These are phyloP conservation scores for Branchinecta lindahli DNA, from an alignment of 1,140 invertebrate species.

Conservation along the genomic window DNA sequence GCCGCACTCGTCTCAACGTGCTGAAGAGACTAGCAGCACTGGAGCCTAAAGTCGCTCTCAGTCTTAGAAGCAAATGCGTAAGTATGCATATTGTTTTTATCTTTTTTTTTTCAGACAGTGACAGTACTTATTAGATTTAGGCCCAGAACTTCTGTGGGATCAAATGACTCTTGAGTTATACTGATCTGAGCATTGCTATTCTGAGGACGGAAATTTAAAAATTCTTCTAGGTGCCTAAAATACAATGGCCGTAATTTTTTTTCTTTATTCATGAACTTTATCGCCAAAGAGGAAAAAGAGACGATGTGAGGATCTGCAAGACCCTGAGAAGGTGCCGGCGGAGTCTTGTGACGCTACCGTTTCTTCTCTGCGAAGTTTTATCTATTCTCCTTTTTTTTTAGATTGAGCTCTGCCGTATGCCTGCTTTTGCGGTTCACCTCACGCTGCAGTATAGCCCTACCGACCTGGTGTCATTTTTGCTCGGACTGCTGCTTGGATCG, in stretches of 20 bases:
- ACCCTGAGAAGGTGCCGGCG: too few species aligned
- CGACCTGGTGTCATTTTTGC: constrained; percentile 66
- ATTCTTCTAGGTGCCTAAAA: too few species aligned
- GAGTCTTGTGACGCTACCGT: too few species aligned
- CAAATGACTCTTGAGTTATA: too few species aligned
- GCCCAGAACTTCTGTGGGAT: too few species aligned
- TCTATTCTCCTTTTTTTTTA: constrained; percentile 24
- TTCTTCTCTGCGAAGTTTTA: neutral
- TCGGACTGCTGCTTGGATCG: constrained; percentile 72
- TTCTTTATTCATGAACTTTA: too few species aligned
- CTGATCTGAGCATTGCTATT: too few species aligned
- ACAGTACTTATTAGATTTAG: too few species aligned
- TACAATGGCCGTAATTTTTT: too few species aligned
- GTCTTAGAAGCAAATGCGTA: constrained; percentile 62
- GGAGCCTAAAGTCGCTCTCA: constrained; percentile 69
- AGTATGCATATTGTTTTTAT: constrained; percentile 21
- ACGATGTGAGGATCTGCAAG: too few species aligned
- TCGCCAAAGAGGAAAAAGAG: too few species aligned
- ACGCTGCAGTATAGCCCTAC: constrained; percentile 40
- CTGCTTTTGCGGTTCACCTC: constrained; percentile 61
- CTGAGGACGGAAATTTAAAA: too few species aligned
- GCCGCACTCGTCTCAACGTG: constrained; percentile 50
- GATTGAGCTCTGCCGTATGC: constrained; percentile 72
- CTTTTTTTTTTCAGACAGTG: neutral
- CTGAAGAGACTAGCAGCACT: constrained; percentile 68